phyloP scores from a whole-genome alignment of 2,797 vertebrate genomes.

The Urosaurus nigricauda region DNA sequence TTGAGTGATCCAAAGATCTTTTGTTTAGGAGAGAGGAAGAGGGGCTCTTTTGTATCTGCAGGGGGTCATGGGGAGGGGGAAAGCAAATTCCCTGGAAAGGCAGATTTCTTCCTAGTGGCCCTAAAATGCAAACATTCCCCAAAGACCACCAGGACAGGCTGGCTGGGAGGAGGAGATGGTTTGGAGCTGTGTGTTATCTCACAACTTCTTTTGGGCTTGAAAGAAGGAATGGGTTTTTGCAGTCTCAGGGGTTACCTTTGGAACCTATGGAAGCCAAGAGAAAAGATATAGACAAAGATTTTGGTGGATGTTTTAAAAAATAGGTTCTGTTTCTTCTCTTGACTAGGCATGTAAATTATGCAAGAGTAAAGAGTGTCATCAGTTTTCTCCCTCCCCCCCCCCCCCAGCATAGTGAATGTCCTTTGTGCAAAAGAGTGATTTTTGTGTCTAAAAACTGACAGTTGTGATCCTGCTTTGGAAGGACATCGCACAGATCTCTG shows the following conservation, averaged over 20 bases:
- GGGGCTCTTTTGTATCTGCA: background rate
- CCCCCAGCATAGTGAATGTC: no score
- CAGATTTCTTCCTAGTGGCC: background rate
- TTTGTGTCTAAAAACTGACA: no score
- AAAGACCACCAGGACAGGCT: background rate
- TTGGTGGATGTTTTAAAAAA: no score
- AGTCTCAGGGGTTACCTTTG: background rate
- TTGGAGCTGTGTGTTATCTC: background rate
- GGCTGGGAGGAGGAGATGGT: background rate
- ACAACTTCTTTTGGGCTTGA: background rate
- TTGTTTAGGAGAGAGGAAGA: background rate
- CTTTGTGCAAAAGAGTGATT: no score
- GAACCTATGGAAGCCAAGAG: no score
- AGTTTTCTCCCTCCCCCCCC: no score
- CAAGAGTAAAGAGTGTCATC: no score
- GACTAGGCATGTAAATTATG: no score
- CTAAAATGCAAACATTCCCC: slow-evolving; percentile 15
- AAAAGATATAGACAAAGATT: no score
- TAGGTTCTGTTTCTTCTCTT: no score
- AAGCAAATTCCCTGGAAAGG: background rate
- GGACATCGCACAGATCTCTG: no score
- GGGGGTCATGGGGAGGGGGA: background rate
- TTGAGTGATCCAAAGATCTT: background rate
- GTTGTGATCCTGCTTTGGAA: no score
- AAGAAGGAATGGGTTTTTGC: background rate